Percentiles rank a stretch among this genome's conserved stretches.
These are phyloP conservation scores for Peromyscus californicus DNA, from an alignment of 2,113 vertebrate genomes.

Conservation along the genomic window DNA sequence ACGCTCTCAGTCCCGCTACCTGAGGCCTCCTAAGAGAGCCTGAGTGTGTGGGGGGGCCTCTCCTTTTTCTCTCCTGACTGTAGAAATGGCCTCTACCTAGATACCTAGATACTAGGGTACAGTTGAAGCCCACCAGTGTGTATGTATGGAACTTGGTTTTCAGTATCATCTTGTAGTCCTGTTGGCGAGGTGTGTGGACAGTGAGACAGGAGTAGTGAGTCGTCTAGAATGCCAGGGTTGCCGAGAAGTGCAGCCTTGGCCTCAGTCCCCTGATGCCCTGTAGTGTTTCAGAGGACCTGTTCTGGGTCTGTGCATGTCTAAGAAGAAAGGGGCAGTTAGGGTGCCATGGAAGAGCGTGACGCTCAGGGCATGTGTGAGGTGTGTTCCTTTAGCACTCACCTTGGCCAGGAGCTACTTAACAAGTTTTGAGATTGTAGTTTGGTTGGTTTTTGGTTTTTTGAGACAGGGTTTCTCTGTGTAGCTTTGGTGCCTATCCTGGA, in stretches of 20 bases:
- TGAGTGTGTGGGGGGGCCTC: accelerated
- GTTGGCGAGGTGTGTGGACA: accelerated
- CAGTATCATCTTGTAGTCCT: neutral
- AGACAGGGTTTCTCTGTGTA: neutral
- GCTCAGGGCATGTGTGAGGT: neutral
- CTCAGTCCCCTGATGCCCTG: accelerated
- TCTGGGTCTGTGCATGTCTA: accelerated
- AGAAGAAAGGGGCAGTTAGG: neutral
- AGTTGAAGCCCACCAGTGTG: neutral
- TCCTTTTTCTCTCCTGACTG: neutral
- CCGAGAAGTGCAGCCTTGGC: accelerated
- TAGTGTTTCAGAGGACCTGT: neutral
- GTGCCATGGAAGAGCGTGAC: neutral
- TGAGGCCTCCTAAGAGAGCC: neutral
- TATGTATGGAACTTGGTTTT: neutral
- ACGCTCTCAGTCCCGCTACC: neutral
- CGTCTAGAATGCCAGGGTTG: accelerated
- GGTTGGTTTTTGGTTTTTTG: too few species aligned
- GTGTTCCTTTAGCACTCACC: accelerated
- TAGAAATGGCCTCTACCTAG: neutral
- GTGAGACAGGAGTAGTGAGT: accelerated
- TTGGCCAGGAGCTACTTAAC: neutral
- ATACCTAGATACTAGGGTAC: accelerated
- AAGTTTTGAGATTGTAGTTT: neutral
- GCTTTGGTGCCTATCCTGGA: neutral